A percentile compares a stretch with the other conserved stretches of the same genome.
These are phyloP conservation scores for Callimorpha dominula DNA, from an alignment of 2,888 invertebrate genomes.

Conservation along the genomic window DNA sequence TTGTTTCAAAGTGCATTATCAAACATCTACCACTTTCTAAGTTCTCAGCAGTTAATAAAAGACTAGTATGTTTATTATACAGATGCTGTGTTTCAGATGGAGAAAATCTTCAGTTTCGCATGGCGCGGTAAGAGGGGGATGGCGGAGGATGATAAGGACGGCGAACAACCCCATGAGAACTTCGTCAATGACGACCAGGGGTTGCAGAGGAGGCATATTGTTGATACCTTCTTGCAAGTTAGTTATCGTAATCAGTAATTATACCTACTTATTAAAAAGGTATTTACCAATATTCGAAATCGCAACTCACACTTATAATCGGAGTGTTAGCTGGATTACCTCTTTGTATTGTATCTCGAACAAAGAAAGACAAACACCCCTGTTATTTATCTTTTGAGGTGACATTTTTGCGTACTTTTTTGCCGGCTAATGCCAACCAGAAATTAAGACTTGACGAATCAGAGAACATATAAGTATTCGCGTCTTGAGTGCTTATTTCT, in stretches of 20 bases:
- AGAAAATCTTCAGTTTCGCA: slow-evolving; percentile 96
- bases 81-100: slow-evolving; percentile 89
- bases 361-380: too few relatives aligned
- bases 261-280: too few relatives aligned
- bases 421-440: too few relatives aligned
- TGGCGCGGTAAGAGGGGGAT: slow-evolving; percentile 94
- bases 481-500: too few relatives aligned
- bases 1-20: not conserved
- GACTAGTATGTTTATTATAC: not conserved
- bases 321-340: too few relatives aligned
- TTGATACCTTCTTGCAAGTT: slow-evolving; percentile 95
- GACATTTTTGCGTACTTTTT: too few relatives aligned
- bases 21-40: not conserved
- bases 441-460: too few relatives aligned
- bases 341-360: too few relatives aligned
- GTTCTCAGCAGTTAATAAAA: not conserved
- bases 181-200: slow-evolving; percentile 93
- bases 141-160: slow-evolving; percentile 60
- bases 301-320: too few relatives aligned
- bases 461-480: too few relatives aligned
- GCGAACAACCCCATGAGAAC: slow-evolving; percentile 80
- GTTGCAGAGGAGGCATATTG: slow-evolving; percentile 87
- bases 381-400: too few relatives aligned
- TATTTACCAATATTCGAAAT: too few relatives aligned
- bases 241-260: not conserved